phyloP scores from a whole-genome alignment of 2,113 vertebrate genomes.

The Sapajus apella region DNA sequence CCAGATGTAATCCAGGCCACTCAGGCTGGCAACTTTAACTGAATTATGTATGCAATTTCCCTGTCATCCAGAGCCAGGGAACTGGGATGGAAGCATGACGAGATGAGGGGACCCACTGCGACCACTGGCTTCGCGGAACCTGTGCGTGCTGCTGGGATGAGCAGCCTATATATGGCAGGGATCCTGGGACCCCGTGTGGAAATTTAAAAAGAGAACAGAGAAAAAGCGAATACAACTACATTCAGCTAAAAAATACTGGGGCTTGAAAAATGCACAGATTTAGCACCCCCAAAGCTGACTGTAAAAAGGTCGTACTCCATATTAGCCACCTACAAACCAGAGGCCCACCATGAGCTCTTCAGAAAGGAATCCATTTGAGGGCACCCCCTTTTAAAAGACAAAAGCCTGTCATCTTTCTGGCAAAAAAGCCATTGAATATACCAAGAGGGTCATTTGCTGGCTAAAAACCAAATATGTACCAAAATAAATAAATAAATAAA shows the following conservation, averaged over 20 bases:
- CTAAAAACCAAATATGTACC: neutral
- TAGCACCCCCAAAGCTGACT: neutral
- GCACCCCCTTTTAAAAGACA: neutral
- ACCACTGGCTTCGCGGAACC: conserved; percentile 13
- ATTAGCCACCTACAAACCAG: neutral
- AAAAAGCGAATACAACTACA: neutral
- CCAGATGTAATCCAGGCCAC: conserved; percentile 68
- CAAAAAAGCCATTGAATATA: neutral
- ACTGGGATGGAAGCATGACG: conserved; percentile 58
- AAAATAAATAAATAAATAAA: too few species aligned
- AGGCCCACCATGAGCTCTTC: neutral
- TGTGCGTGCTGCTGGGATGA: neutral
- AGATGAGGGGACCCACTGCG: neutral
- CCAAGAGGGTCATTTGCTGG: neutral
- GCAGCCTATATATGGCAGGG: neutral
- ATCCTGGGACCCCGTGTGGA: conserved; percentile 47
- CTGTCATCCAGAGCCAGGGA: conserved; percentile 4
- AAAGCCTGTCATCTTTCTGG: neutral
- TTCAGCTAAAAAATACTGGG: neutral
- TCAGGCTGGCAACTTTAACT: conserved; percentile 51
- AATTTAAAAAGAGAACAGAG: neutral
- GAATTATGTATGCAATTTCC: conserved; percentile 44
- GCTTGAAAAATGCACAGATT: neutral
- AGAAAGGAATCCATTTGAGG: neutral
- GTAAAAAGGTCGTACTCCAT: fast-evolving